phyloP scores from a whole-genome alignment of 2,888 invertebrate species.

The Mimachlamys varia region DNA sequence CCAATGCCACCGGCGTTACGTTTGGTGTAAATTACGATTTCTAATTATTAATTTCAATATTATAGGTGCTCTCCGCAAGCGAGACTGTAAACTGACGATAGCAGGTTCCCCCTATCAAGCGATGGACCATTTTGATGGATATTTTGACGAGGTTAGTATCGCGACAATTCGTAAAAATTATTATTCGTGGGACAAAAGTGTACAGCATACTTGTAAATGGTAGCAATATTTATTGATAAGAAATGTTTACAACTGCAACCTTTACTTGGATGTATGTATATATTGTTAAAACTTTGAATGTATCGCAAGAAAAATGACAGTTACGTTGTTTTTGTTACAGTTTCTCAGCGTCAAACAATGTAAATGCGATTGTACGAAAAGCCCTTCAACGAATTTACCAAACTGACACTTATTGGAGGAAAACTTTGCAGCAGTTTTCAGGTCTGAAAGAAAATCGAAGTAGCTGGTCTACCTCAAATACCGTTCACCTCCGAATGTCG shows the following conservation, averaged over 20 bases:
- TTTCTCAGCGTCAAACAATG: conserved; percentile 5
- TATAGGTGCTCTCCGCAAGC: background rate
- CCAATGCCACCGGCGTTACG: background rate
- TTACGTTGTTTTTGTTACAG: background rate
- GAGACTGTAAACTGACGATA: background rate
- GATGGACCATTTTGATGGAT: conserved; percentile 20
- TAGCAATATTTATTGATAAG: background rate
- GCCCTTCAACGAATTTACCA: background rate
- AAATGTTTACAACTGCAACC: background rate
- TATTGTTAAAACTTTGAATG: background rate
- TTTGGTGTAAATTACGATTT: background rate
- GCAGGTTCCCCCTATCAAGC: background rate
- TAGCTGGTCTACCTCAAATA: background rate
- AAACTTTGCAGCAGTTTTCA: background rate
- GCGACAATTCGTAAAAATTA: background rate
- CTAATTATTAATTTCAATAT: background rate
- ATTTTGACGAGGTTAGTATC: conserved; percentile 9
- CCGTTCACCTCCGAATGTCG: background rate
- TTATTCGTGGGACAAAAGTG: no score
- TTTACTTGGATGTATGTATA: no score
- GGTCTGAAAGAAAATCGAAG: background rate
- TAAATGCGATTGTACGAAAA: background rate
- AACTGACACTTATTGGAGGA: background rate
- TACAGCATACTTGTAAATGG: no score
- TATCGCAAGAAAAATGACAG: background rate